A percentile compares a stretch with the other conserved stretches of the same genome.
Evolutionary conservation across 2,797 vertebrate genomes (phyloP).

Genomic region (Gadopsis bispinosus): DNA sequence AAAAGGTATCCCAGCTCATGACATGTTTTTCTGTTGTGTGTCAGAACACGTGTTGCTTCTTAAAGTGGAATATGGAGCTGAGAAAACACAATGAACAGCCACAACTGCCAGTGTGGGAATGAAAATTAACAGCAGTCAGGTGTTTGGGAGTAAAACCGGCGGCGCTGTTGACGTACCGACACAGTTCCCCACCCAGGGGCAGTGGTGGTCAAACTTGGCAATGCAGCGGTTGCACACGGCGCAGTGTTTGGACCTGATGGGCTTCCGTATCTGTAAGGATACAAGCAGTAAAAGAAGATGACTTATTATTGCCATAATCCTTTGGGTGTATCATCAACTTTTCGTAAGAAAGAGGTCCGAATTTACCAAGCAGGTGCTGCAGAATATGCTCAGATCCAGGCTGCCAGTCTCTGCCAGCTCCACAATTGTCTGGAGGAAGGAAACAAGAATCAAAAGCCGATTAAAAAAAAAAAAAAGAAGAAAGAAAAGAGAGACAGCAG

Average conservation of each 20-base stretch:
- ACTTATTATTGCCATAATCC: fast-evolving
- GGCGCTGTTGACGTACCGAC: constrained; percentile 89
- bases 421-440: constrained; percentile 91
- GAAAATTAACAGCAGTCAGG: neutral
- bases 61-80: constrained; percentile 5
- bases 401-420: constrained; percentile 98
- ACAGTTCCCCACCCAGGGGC: constrained; percentile 99
- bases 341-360: constrained; percentile 46
- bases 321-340: fast-evolving
- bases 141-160: neutral
- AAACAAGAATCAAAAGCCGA: constrained; percentile 24
- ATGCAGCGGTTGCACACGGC: constrained; percentile 99
- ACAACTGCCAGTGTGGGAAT: constrained; percentile 1
- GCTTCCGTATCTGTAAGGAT: constrained; percentile 93
- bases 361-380: constrained; percentile 99
- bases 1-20: neutral
- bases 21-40: neutral
- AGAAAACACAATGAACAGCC: constrained; percentile 12
- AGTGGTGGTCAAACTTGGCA: constrained; percentile 99
- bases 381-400: constrained; percentile 99
- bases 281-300: neutral
- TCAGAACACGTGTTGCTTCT: constrained; percentile 6
- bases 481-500: neutral
- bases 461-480: neutral
- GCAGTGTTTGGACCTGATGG: constrained; percentile 98